Evolutionary conservation across 64 coral and sea anemone genomes (phyloP).

Genomic region (Porites australiensis): DNA sequence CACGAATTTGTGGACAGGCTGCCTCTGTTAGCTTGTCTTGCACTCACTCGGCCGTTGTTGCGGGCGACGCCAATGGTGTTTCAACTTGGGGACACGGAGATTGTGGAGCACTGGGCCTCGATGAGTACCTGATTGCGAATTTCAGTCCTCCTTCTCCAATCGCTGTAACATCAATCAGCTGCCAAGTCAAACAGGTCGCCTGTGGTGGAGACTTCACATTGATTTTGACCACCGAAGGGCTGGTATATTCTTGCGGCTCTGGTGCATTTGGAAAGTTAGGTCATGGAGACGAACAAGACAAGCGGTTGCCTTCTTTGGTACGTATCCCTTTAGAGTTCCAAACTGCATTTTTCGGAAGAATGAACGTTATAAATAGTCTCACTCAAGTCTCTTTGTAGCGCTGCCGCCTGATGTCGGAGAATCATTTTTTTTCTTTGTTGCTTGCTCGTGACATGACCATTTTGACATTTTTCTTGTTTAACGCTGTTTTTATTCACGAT

Average conservation of each 20-base stretch:
- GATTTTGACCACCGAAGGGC: constrained; percentile 59
- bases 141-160: constrained; percentile 8
- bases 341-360: no score
- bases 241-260: constrained; percentile 75
- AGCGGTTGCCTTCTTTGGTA: constrained; percentile 66
- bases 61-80: background rate
- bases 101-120: constrained; percentile 52
- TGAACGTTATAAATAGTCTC: no score
- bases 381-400: no score
- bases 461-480: no score
- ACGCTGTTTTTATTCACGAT: no score
- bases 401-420: no score
- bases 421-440: no score
- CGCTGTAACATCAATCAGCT: constrained; percentile 3
- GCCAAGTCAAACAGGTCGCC: constrained; percentile 57
- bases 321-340: background rate
- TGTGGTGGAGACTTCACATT: constrained; percentile 80
- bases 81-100: constrained; percentile 63
- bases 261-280: constrained; percentile 71
- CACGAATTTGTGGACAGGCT: constrained; percentile 22
- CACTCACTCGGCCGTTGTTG: constrained; percentile 55
- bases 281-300: constrained; percentile 67
- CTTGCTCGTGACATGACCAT: no score
- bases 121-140: constrained; percentile 4
- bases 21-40: constrained; percentile 52